phyloP scores from a whole-genome alignment of 2,113 vertebrate species.

The Chionomys nivalis region DNA sequence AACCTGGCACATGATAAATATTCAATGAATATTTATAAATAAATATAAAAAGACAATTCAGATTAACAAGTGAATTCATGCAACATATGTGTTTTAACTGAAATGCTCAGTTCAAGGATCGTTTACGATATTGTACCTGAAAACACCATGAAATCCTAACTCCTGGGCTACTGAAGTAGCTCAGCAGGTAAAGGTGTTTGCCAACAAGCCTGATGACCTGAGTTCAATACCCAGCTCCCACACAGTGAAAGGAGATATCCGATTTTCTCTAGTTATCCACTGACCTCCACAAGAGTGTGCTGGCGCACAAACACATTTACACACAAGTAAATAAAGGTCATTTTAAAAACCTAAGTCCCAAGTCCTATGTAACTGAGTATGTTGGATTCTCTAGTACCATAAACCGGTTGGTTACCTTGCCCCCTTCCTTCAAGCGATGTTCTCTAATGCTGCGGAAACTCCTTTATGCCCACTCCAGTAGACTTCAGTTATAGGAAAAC shows the following conservation, averaged over 20 bases:
- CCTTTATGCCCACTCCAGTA: not conserved
- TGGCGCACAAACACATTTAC: not conserved
- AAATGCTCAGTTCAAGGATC: conserved; percentile 42
- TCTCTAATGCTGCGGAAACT: not conserved
- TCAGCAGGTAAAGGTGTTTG: not conserved
- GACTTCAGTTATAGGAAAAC: not conserved
- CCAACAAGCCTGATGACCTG: not conserved
- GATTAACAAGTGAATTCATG: not conserved
- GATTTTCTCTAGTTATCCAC: not conserved
- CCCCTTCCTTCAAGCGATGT: not conserved
- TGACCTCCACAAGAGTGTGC: not conserved
- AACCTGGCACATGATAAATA: not conserved
- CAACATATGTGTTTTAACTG: not conserved
- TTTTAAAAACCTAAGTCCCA: not conserved
- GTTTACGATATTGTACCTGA: not conserved
- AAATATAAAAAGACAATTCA: not conserved
- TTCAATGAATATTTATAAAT: not conserved
- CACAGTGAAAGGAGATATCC: not conserved
- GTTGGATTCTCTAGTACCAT: conserved; percentile 2
- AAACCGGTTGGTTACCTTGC: not conserved
- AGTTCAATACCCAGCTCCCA: not conserved
- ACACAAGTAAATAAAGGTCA: not conserved
- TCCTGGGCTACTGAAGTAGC: not conserved
- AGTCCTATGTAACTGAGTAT: not conserved
- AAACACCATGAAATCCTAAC: not conserved